These are phyloP conservation scores for Platypus cylindrus DNA, from an alignment of 2,888 invertebrate species.

Conservation along the genomic window DNA sequence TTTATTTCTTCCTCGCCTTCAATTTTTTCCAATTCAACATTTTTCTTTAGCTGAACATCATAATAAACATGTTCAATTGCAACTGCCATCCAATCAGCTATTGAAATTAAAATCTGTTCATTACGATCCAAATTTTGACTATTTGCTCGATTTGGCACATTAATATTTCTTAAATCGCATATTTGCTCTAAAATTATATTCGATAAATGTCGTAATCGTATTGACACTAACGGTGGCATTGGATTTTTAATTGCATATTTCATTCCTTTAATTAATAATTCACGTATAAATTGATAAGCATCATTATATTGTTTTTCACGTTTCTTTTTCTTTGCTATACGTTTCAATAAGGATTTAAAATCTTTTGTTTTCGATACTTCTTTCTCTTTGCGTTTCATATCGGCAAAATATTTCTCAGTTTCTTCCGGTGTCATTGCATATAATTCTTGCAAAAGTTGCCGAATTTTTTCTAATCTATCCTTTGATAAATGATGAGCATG, in stretches of 20 bases:
- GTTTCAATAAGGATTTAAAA: slow-evolving; percentile 20
- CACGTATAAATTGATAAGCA: slow-evolving; percentile 16
- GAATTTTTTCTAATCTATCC: slow-evolving; percentile 40
- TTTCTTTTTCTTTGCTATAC: slow-evolving; percentile 12
- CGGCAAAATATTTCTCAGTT: slow-evolving; percentile 46
- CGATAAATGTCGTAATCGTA: slow-evolving; percentile 43
- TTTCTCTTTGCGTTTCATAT: slow-evolving; percentile 25
- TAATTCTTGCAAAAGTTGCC: slow-evolving; percentile 41
- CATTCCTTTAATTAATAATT: slow-evolving; percentile 20
- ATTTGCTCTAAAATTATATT: slow-evolving; percentile 45
- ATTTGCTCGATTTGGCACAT: slow-evolving; percentile 62
- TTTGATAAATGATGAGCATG: slow-evolving; percentile 38
- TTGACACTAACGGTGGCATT: slow-evolving; percentile 42
- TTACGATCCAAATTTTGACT: too few relatives aligned
- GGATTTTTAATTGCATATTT: slow-evolving; percentile 27
- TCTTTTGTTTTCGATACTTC: slow-evolving; percentile 16
- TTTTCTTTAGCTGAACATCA: slow-evolving; percentile 28
- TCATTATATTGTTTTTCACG: slow-evolving; percentile 12
- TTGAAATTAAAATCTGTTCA: slow-evolving; percentile 22
- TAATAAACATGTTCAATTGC: slow-evolving; percentile 30
- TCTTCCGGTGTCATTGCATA: slow-evolving; percentile 35
- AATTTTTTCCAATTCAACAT: slow-evolving; percentile 23
- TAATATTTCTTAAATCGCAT: slow-evolving; percentile 68
- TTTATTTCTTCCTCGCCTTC: slow-evolving; percentile 18
- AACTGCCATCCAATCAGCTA: slow-evolving; percentile 32